phyloP scores from a whole-genome alignment of 2,888 invertebrate species.

The Nipponacmea schrenckii region DNA sequence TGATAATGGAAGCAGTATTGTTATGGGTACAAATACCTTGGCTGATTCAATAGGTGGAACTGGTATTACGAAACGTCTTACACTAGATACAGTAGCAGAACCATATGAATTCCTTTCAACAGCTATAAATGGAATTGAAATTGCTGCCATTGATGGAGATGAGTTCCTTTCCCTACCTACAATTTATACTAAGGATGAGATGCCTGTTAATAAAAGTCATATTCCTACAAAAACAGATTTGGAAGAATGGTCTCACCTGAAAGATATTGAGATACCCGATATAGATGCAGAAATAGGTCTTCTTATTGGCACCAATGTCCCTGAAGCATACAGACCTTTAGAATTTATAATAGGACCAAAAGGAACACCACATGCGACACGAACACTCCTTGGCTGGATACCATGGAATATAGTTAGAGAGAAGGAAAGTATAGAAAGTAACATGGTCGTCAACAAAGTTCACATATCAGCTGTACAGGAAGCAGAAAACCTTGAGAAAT shows the following conservation, averaged over 20 bases:
- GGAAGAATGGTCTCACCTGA: constrained; percentile 14
- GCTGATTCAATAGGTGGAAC: neutral
- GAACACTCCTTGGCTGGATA: constrained; percentile 14
- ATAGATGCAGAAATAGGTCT: constrained; percentile 16
- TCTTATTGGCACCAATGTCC: constrained; percentile 15
- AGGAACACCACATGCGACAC: constrained; percentile 17
- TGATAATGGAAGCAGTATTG: constrained; percentile 16
- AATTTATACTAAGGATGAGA: constrained; percentile 15
- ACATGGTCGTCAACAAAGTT: neutral
- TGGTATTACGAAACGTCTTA: constrained; percentile 11
- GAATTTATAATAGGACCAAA: constrained; percentile 5
- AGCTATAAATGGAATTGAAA: constrained; percentile 5
- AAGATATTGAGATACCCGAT: constrained; percentile 8
- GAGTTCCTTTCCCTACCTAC: neutral
- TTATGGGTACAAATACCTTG: constrained; percentile 11
- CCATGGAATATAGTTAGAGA: neutral
- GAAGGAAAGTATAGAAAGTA: neutral
- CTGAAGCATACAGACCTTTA: constrained; percentile 18
- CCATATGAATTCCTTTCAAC: neutral
- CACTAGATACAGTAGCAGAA: constrained; percentile 14
- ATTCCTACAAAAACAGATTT: constrained; percentile 17
- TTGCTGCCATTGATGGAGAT: constrained; percentile 1
- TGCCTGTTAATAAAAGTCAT: constrained; percentile 13
- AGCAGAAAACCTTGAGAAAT: neutral
- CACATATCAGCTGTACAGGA: neutral